Percentiles rank a stretch among this genome's conserved stretches.
These are phyloP conservation scores for Orthonyx spaldingii DNA, from an alignment of 2,113 vertebrate species.

Conservation along the genomic window DNA sequence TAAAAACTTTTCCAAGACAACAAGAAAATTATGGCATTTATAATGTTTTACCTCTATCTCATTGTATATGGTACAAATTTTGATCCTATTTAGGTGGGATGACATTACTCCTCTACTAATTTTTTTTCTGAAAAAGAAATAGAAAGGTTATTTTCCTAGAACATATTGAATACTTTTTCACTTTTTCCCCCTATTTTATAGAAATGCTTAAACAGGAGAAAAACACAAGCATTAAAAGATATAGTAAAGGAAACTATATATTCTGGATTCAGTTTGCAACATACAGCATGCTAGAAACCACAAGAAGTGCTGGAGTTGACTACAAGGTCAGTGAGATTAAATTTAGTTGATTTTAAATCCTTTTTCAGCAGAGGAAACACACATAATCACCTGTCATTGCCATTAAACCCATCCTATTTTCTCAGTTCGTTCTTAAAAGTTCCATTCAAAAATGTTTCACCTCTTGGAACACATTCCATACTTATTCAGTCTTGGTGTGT, in stretches of 20 bases:
- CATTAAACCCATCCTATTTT: background rate
- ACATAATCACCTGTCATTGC: background rate
- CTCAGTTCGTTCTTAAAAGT: background rate
- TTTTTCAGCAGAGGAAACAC: background rate
- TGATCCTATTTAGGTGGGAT: background rate
- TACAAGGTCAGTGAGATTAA: background rate
- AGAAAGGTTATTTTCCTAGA: background rate
- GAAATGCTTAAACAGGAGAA: background rate
- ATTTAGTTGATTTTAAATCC: background rate
- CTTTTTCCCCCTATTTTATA: background rate
- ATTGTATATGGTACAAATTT: background rate
- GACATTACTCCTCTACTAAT: background rate
- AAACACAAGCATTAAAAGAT: background rate
- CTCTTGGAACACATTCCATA: background rate
- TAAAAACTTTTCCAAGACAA: background rate
- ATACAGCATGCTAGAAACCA: background rate
- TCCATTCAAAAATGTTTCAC: background rate
- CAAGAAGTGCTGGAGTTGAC: background rate
- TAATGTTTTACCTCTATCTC: background rate
- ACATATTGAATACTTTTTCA: background rate
- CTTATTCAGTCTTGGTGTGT: background rate
- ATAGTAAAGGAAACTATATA: background rate
- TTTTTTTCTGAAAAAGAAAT: background rate
- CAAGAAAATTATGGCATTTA: background rate
- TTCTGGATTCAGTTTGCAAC: background rate